Base-by-base conservation (phyloP, 2,797 vertebrate species). In the Cuniculus paca region DNA sequence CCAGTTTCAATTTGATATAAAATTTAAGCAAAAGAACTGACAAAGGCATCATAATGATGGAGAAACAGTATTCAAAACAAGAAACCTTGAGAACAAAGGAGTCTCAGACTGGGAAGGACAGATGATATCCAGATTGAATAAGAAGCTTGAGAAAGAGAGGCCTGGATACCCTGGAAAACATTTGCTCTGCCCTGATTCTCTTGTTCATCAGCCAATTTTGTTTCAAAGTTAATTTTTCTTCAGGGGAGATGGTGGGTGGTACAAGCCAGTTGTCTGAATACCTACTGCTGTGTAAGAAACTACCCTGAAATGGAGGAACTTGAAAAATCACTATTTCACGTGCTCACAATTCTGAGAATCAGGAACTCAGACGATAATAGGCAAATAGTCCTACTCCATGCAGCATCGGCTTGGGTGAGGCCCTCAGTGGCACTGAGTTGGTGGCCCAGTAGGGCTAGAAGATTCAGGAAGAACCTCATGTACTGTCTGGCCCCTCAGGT, bases 201-300 rank as follows among this genome's bases (percentile, higher is more conserved):
- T 60, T 54, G 70, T 77, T 90, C 16, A n/a, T 80, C 74, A 78
- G 82, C 31, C 3, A 0, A 65, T 72, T 91, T 93, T 48, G 54
- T 93, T 94, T 94, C 54, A 48, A 91, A 79, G 34, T 70, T 88
- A 90, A 84, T 42, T 58, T 93, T 85, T 84, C 74, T 90, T 81
- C 19, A 58, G 79, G 84, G n/a, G 56, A 93, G 65, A 81, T 0
- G 4, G 79, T 82, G 16, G 24, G 65, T 94, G 78, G 31, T 78
- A 26, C n/a, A 48, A 90, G 45, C 6, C 78, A 88, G 74, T 82
- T 61, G 19, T 94, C 88, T 39, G 19, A 75, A 88, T 68, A 88
- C 63, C 45, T 86, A 56, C 74, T 91, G 26, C 75, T 82, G 6
- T 39, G 31, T 91, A 54, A 86, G 8, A 88, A 89, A 87, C 12